A percentile compares a stretch with the other conserved stretches of the same genome.
Evolutionary conservation across 2,113 vertebrate species (phyloP).

Genomic region (Cnemophilus loriae): DNA sequence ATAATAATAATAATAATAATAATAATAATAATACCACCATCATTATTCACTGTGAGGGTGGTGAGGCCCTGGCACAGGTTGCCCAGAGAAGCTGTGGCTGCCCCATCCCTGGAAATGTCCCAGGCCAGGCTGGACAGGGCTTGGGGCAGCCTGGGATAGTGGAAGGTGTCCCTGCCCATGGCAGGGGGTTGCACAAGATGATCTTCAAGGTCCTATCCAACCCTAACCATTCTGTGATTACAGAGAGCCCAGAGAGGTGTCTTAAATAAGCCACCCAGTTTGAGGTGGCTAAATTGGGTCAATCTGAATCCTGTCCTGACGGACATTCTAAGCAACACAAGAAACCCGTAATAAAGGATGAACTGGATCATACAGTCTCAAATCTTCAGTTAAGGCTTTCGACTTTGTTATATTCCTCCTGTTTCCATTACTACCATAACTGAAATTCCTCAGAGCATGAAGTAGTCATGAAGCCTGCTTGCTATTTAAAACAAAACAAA

Average conservation of each 20-base stretch:
- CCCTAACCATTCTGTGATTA: background rate
- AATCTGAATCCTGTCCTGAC: background rate
- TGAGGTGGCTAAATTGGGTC: background rate
- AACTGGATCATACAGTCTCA: background rate
- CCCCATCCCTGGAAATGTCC: background rate
- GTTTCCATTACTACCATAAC: background rate
- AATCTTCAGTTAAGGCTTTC: background rate
- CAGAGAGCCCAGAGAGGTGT: background rate
- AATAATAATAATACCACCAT: background rate
- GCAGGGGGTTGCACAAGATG: background rate
- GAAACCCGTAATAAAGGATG: background rate
- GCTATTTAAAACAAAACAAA: background rate
- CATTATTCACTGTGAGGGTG: background rate
- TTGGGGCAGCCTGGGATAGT: background rate
- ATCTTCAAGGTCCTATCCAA: background rate
- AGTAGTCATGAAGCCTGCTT: background rate
- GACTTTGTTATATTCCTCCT: background rate
- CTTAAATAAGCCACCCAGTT: background rate
- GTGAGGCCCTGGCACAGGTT: background rate
- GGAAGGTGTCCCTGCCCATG: background rate
- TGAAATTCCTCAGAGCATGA: background rate
- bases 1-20: too few relatives aligned
- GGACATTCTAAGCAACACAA: background rate
- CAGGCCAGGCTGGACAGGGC: accelerated
- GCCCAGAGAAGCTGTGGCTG: background rate